A percentile compares a stretch with the other conserved stretches of the same genome.
Conservation (phyloP, 2,113 vertebrate species). For the Gopherus flavomarginatus region DNA sequence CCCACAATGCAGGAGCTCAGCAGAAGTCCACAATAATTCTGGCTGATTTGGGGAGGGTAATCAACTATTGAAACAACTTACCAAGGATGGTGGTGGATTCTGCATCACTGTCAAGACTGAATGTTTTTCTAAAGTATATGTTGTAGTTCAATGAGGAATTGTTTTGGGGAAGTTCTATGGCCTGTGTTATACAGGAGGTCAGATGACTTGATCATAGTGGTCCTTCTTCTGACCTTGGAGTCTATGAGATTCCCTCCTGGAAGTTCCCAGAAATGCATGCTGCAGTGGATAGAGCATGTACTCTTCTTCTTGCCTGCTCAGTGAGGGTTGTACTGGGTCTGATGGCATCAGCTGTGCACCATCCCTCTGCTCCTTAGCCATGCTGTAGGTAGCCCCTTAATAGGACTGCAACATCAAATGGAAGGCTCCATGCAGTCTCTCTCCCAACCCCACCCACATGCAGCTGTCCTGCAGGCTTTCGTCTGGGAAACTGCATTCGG, state of each 20-base stretch:
- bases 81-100: not conserved
- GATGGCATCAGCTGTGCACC: not conserved
- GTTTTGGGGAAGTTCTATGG: not conserved
- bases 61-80: not conserved
- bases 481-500: not conserved
- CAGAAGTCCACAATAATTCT: fast-evolving
- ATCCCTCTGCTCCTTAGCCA: fast-evolving
- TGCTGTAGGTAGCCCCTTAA: not conserved
- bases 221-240: not conserved
- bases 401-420: not conserved
- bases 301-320: not conserved
- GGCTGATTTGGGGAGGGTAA: not conserved
- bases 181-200: not conserved
- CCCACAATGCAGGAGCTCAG: not conserved
- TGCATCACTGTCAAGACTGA: not conserved
- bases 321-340: fast-evolving
- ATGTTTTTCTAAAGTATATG: not conserved
- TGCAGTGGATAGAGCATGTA: not conserved
- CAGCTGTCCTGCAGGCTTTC: not conserved
- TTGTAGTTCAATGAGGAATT: not conserved
- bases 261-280: not conserved
- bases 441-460: not conserved
- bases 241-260: not conserved
- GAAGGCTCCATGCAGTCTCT: not conserved
- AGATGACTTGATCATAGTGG: not conserved